Evolutionary conservation across 2,797 vertebrate species (phyloP), one percentile per base, ranked within the genome.

Genomic region (Clamator glandarius): DNA sequence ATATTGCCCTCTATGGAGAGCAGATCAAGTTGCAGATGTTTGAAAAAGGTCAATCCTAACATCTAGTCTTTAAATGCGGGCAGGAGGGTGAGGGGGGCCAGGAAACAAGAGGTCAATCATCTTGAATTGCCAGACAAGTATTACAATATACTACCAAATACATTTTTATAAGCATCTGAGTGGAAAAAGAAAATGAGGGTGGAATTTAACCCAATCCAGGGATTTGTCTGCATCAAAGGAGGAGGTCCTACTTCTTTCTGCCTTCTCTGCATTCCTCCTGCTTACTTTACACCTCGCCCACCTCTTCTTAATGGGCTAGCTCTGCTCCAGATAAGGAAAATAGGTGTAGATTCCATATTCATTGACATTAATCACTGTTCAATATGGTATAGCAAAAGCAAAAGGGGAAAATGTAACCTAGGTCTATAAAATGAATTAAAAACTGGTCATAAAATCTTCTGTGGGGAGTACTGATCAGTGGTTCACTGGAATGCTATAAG

Each of bases 1-100:
- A 76, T 59, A 5, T 76, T 91, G 91, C 80, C 83, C 85, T 92
- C 90, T 84, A 48, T 69, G 94, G 68, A 89, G 72, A 78, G 89
- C 2, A 50, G 75, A 64, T 87, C 61, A 26, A 78, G 89, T 78
- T 78, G 64, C 84, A 83, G 68, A 70, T 61, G 78, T 51, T 77
- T 93, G 67, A 44, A 54, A 74, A 82, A 80, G 33, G 78, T 70
- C 6, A 3, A 6, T 57, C 44, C 44, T 74, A 85, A 46, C 18
- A 42, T 25, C 44, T 15, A 36, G 33, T 36, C 10, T 42, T 76
- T 50, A 80, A 92, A 77, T 35, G 39, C 41, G 21, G 25, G 21
- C 6, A 15, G 42, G 48, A 82, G 18, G 29, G 31, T 2, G 5
- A 79, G 20, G 8, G 42, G 44, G 87, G 29, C 16, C 61, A 77